Conservation (phyloP, 2,113 vertebrate genomes). For the Limnothrissa miodon region DNA sequence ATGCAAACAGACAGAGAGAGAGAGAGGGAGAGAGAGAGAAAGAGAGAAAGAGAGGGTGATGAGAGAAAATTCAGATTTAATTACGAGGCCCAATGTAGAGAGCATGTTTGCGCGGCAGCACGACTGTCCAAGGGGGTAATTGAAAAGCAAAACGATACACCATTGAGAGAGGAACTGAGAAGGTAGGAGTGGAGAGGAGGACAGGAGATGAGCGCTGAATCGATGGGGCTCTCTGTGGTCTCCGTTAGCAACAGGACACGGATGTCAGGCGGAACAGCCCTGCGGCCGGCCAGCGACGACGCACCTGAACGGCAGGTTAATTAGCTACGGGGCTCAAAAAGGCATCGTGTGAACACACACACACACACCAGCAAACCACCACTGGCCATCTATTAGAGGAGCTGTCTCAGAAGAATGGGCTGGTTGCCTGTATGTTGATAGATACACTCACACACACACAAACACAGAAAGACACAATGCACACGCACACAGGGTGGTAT, state of each 20-base stretch:
- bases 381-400: neutral
- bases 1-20: neutral
- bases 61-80: neutral
- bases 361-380: neutral
- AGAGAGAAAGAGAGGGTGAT: neutral
- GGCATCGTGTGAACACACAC: neutral
- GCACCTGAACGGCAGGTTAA: neutral
- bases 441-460: neutral
- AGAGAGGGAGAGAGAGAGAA: neutral
- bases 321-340: neutral
- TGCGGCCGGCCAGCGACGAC: neutral
- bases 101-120: neutral
- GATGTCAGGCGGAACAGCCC: neutral
- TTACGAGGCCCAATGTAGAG: neutral
- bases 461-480: neutral
- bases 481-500: no score
- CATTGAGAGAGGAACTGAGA: neutral
- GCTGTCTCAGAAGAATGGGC: neutral
- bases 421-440: neutral
- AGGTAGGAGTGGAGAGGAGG: no score
- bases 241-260: slow-evolving; percentile 9
- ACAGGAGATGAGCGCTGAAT: neutral
- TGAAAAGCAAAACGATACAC: neutral
- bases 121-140: neutral
- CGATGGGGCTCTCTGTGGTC: slow-evolving; percentile 4